These are phyloP conservation scores for Sternotherus odoratus DNA, from an alignment of 2,797 vertebrate species.

Conservation along the genomic window DNA sequence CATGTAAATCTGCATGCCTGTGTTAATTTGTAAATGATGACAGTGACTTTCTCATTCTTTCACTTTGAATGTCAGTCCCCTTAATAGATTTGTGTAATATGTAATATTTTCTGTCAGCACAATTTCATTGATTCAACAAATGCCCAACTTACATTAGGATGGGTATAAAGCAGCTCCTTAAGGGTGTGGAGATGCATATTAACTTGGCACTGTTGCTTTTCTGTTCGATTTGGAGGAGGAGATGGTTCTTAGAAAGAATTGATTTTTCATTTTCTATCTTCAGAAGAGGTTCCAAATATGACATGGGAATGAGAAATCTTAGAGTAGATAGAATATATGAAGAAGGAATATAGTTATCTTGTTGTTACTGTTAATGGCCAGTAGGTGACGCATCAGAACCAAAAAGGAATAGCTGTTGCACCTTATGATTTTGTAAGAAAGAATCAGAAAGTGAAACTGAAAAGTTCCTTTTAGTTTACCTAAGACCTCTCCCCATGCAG, in stretches of 20 bases:
- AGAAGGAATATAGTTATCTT: accelerated
- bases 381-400: neutral
- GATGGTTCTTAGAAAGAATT: neutral
- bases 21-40: neutral
- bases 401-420: accelerated
- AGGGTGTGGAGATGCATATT: neutral
- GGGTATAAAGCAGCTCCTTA: neutral
- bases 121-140: neutral
- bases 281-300: neutral
- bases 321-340: neutral
- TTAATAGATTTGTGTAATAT: neutral
- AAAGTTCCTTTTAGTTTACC: neutral
- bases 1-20: neutral
- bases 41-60: neutral
- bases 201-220: neutral
- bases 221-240: neutral
- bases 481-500: neutral
- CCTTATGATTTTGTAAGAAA: neutral
- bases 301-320: neutral
- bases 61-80: neutral
- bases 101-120: neutral
- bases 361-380: neutral
- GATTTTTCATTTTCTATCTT: neutral
- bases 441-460: neutral
- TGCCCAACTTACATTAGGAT: neutral